Evolutionary conservation across 2,113 vertebrate genomes (phyloP), one percentile per base, ranked within the genome.

Genomic region (Oryzias javanicus): DNA sequence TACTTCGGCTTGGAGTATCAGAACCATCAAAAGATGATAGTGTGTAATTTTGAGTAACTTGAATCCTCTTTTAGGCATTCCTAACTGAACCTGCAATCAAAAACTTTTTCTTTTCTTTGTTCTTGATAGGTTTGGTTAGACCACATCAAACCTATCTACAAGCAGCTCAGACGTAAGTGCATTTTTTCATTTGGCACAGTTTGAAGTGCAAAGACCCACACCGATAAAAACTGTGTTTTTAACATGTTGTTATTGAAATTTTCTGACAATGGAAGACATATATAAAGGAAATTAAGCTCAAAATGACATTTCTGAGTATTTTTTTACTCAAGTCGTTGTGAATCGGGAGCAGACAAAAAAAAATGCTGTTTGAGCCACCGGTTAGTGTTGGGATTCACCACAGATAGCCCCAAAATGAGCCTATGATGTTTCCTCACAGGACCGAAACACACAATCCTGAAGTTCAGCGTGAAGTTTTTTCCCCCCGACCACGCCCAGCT

Each of bases 401-500:
- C n/a, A n/a, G 25, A 27, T 27, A 27, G 2, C 22, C 22, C 3
- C 25, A 27, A 5, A 6, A n/a, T 16, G 17, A 46, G 14, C 44
- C 20, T 40, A 13, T 65, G 17, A 51, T 20, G 51, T 46, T 41
- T 25, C 22, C 41, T 42, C 49, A 18, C 75, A 99, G 96, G 97
- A 73, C 96, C 96, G 1, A 98, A 98, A 80, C 93, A 96, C 4
- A 91, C 94, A 17, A 90, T 92, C 58, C 88, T 98, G 72, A 95
- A 93, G 82, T 98, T 99, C 76, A 95, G 96, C 75, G 97, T 99
- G 85, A 99, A 99, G 86, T 99, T 98, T 88, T 99, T 99, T 67
- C 96, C 96, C 22, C 96, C 96, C 1, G 98, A 99, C 79, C 96
- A 97, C 0, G 90, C 95, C 48, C 96, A 98, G 74, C 92, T 99